Evolutionary conservation across 2,113 vertebrate genomes (phyloP).

Genomic region (Natator depressus): DNA sequence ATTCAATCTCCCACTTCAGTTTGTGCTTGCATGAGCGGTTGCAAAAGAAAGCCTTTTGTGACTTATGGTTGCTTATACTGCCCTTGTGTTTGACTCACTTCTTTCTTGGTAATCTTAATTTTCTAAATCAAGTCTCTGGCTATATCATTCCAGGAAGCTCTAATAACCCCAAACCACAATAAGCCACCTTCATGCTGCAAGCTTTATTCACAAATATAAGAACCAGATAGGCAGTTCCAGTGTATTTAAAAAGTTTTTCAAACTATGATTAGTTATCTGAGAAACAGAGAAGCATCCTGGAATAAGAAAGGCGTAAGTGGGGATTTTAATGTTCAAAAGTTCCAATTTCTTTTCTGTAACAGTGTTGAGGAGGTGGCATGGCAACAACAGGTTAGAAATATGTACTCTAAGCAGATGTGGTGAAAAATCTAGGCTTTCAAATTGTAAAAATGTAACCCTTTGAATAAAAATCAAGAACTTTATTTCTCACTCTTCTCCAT

Average conservation of each 20-base stretch:
- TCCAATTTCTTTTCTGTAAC: too few relatives aligned
- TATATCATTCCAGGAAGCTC: neutral
- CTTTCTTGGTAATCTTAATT: neutral
- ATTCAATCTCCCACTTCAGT: neutral
- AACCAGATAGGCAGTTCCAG: too few relatives aligned
- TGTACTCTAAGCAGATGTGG: neutral
- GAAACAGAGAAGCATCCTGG: neutral
- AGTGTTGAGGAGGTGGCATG: neutral
- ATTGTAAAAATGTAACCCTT: neutral
- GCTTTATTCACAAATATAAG: neutral
- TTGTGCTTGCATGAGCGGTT: neutral
- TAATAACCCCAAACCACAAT: neutral
- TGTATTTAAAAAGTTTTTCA: too few relatives aligned
- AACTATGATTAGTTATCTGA: too few relatives aligned
- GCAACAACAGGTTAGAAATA: neutral
- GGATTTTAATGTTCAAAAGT: neutral
- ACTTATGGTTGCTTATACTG: neutral
- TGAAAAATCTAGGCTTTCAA: neutral
- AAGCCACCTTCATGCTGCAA: neutral
- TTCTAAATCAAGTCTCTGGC: neutral
- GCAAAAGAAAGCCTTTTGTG: neutral
- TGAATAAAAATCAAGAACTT: neutral
- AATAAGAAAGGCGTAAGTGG: neutral
- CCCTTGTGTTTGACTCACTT: accelerated
- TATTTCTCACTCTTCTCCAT: neutral